Evolutionary conservation across 2,113 vertebrate species (phyloP).

Genomic region (Brienomyrus longianalis): DNA sequence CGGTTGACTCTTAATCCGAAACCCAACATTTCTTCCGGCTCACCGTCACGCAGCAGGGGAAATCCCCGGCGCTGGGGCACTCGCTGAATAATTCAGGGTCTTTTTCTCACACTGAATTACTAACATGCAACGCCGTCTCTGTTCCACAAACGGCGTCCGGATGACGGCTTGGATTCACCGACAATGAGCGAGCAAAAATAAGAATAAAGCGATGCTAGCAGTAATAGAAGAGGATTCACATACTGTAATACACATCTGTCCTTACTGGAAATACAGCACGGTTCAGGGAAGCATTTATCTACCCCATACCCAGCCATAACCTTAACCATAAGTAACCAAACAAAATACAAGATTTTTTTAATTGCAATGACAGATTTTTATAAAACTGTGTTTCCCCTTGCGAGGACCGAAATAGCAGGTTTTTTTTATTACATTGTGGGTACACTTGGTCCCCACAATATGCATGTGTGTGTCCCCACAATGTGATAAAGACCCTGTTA

Average conservation of each 20-base stretch:
- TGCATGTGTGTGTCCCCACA: no score
- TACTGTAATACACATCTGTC: not conserved
- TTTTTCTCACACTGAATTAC: slow-evolving; percentile 17
- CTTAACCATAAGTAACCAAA: no score
- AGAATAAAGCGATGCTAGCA: not conserved
- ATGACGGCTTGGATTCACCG: not conserved
- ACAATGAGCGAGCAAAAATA: not conserved
- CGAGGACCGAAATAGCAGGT: no score
- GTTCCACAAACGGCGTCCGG: not conserved
- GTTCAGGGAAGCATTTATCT: not conserved
- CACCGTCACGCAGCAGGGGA: not conserved
- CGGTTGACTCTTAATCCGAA: not conserved
- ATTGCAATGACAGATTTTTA: no score
- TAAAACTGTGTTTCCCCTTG: no score
- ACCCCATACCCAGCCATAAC: no score
- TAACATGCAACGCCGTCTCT: not conserved
- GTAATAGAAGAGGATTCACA: not conserved
- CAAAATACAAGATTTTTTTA: no score
- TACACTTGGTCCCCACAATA: no score
- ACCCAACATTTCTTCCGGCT: not conserved
- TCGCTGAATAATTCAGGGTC: not conserved
- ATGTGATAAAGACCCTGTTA: no score
- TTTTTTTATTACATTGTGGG: no score
- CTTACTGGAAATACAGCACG: not conserved
- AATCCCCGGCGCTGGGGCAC: not conserved